A percentile compares a stretch with the other conserved stretches of the same genome.
Conservation (phyloP, 1,140 invertebrate genomes). For the Apocrypta bakeri region DNA sequence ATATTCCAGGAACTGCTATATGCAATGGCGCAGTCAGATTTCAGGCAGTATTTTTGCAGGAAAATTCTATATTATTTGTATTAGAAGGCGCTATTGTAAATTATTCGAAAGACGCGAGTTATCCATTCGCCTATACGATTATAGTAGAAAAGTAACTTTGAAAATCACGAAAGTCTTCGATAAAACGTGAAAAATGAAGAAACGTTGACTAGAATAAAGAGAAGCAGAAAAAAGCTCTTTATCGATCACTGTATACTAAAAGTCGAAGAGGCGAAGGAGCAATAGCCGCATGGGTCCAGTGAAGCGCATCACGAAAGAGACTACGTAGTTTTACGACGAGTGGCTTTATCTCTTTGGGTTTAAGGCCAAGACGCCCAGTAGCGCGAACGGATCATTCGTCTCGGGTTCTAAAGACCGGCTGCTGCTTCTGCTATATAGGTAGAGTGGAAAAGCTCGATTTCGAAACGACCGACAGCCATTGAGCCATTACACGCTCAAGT, state of each 20-base stretch:
- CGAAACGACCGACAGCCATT: constrained; percentile 63
- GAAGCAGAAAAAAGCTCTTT: constrained; percentile 45
- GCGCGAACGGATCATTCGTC: constrained; percentile 16
- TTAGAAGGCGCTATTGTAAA: too few species aligned
- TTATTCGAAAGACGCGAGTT: too few species aligned
- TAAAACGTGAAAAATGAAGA: too few species aligned
- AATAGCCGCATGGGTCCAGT: not conserved
- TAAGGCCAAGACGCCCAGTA: constrained; percentile 9
- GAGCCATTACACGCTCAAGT: constrained; percentile 71
- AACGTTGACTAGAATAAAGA: too few species aligned
- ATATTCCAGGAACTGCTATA: too few species aligned
- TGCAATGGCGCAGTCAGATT: too few species aligned
- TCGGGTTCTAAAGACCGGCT: not conserved
- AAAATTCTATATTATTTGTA: too few species aligned
- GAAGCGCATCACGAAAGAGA: not conserved
- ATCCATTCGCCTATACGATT: too few species aligned
- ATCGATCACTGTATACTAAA: constrained; percentile 66
- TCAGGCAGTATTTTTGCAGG: too few species aligned
- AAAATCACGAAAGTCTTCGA: too few species aligned
- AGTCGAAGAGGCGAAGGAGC: not conserved
- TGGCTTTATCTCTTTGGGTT: constrained; percentile 56
- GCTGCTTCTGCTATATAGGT: not conserved
- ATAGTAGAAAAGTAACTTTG: too few species aligned
- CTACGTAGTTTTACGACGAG: constrained; percentile 21
- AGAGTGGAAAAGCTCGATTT: constrained; percentile 45